Conservation (phyloP, 2,113 vertebrate species). For the Callocephalon fimbriatum region DNA sequence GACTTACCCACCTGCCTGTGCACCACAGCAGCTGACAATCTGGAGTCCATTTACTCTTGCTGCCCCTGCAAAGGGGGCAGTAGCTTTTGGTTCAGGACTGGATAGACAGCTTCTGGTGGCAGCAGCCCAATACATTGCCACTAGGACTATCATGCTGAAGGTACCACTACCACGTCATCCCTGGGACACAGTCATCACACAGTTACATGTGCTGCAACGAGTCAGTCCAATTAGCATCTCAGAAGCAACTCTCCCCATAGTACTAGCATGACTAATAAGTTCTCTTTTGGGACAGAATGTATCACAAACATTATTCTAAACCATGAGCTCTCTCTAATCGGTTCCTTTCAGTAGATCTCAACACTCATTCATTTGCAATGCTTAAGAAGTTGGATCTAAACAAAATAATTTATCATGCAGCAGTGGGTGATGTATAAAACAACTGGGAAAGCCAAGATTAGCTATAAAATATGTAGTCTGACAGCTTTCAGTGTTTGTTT, state of each 20-base stretch:
- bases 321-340: fast-evolving
- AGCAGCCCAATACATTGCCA: fast-evolving
- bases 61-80: not conserved
- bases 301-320: not conserved
- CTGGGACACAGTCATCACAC: not conserved
- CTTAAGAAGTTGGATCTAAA: not conserved
- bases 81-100: not conserved
- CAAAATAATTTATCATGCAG: not conserved
- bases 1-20: not conserved
- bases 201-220: not conserved
- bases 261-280: not conserved
- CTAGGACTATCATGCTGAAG: not conserved
- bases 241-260: not conserved
- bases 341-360: not conserved
- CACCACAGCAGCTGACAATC: not conserved
- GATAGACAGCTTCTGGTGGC: not conserved
- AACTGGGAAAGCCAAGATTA: not conserved
- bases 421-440: not conserved
- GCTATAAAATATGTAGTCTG: not conserved
- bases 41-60: not conserved
- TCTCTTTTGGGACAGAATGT: not conserved
- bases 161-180: fast-evolving
- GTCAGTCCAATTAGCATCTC: fast-evolving
- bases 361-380: not conserved
- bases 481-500: not conserved